Evolutionary conservation across 2,113 vertebrate species (phyloP).

Genomic region (Rhagologus leucostigma): DNA sequence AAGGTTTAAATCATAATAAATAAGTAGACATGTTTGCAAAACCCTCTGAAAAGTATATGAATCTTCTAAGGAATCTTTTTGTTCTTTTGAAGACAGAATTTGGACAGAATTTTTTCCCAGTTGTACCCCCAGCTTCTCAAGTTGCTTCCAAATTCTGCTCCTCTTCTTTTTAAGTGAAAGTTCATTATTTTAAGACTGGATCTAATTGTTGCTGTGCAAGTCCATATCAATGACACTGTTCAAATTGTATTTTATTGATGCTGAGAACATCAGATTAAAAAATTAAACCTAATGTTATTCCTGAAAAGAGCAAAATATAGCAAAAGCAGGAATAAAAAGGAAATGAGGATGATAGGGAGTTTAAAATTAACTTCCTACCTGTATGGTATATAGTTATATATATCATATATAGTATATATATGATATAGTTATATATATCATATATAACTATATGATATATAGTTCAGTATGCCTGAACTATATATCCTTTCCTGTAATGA

Average conservation of each 20-base stretch:
- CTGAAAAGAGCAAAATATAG: background rate
- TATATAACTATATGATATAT: too few relatives aligned
- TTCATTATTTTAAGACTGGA: background rate
- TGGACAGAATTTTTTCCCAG: background rate
- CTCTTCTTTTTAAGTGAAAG: background rate
- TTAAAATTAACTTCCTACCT: background rate
- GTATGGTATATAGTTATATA: too few relatives aligned
- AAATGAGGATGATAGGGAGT: background rate
- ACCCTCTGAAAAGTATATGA: background rate
- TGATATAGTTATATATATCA: too few relatives aligned
- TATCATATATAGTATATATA: too few relatives aligned
- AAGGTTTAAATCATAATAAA: background rate
- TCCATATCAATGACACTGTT: background rate
- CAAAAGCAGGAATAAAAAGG: background rate
- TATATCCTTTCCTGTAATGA: background rate
- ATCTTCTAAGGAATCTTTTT: background rate
- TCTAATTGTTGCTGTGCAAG: background rate
- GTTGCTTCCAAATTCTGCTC: background rate
- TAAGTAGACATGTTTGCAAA: background rate
- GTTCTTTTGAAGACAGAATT: background rate
- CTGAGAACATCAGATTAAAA: background rate
- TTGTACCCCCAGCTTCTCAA: background rate
- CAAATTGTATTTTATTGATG: background rate
- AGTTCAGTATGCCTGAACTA: background rate
- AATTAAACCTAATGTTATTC: background rate